Evolutionary conservation across 2,797 vertebrate genomes (phyloP).

Genomic region (Tauraco hartlaubi): DNA sequence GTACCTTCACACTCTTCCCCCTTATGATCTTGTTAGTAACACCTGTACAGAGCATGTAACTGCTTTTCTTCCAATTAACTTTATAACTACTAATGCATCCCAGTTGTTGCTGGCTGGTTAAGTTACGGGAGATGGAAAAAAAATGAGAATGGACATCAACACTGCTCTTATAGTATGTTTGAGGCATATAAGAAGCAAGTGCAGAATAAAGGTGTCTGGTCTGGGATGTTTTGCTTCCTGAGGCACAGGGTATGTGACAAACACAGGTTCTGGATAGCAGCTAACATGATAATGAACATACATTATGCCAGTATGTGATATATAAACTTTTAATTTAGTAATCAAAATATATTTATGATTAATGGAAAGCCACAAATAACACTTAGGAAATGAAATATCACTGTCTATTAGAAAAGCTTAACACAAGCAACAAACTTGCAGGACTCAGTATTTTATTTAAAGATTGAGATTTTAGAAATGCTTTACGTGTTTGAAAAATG

Average conservation of each 20-base stretch:
- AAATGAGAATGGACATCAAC: background rate
- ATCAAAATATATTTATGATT: background rate
- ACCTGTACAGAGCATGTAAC: background rate
- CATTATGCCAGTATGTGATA: background rate
- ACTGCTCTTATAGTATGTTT: background rate
- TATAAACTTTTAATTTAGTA: background rate
- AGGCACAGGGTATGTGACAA: background rate
- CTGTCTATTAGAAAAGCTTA: background rate
- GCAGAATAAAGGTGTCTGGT: background rate
- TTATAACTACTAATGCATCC: background rate
- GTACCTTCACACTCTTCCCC: background rate
- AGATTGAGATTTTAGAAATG: background rate
- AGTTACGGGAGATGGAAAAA: background rate
- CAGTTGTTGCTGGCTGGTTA: background rate
- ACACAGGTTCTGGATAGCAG: background rate
- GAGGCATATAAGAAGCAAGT: background rate
- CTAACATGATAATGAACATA: background rate
- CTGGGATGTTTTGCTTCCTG: background rate
- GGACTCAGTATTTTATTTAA: background rate
- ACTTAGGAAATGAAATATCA: background rate
- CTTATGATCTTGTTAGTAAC: background rate
- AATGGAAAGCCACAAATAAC: background rate
- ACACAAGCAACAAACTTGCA: background rate
- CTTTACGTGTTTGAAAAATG: background rate
- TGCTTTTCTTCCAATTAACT: conserved; percentile 13